Evolutionary conservation across 2,113 vertebrate species (phyloP), one percentile per base, ranked within the genome.

Genomic region (Aythya baeri): DNA sequence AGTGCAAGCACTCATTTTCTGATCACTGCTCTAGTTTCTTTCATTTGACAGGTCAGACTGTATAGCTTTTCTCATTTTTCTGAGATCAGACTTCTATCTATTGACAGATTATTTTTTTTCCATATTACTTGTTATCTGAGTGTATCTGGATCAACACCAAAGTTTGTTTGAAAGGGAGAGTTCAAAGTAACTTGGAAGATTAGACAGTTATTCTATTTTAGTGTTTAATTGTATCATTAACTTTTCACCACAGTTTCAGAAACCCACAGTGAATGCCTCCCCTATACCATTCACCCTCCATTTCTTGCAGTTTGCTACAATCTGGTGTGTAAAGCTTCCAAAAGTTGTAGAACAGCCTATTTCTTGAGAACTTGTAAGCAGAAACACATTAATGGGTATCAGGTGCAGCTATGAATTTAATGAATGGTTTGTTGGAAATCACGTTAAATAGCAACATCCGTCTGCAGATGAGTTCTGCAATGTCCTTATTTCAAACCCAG

Each of bases 391-490:
- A 96, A 97, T 96, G 95, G 70, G 89, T 90, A 83, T 96, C 97
- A 97, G 97, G 96, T 97, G 97, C 95, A 95, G 95, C 83, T 95
- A 88, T 96, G 94, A 96, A 97, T 97, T 93, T 96, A 95, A 95
- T 93, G 95, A 97, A 96, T 93, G 85, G 94, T 95, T 96, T 96
- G 94, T 70, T 97, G 92, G 87, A 96, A 97, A 96, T 94, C 78
- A 65, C 91, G 96, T 94, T 89, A 96, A 96, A 90, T 95, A 94
- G 94, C 87, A 91, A 94, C 96, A 97, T 97, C 96, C 89, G 77
- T 77, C 91, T 95, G 94, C 96, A 97, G 96, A 97, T 93, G 95
- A 97, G 97, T 86, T 94, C 93, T 5, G 72, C 74, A 81, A 91
- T 78, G 83, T 93, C 78, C 91, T 97, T 91, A 77, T 96, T 97